Percentiles rank a stretch among this genome's conserved stretches.
Conservation (phyloP, 2,113 vertebrate species). For the Carollia perspicillata region DNA sequence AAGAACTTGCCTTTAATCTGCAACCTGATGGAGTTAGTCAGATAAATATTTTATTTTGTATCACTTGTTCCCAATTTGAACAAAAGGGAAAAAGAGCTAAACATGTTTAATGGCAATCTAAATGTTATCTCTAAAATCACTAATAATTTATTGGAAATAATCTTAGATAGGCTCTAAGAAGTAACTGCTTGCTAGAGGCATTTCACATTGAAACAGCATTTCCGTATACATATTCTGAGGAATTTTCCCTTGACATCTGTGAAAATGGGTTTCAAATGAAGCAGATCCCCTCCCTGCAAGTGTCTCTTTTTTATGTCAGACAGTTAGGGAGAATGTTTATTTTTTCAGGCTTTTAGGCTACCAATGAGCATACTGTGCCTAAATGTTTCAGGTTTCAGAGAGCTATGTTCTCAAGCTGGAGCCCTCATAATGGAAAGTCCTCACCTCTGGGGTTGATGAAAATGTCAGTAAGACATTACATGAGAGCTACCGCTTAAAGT, state of each 20-base stretch:
- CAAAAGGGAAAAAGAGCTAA: background rate
- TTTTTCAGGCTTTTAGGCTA: background rate
- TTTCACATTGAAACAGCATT: background rate
- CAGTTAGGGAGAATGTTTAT: background rate
- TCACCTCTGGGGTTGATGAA: background rate
- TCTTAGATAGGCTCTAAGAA: background rate
- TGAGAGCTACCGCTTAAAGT: background rate
- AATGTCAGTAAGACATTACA: background rate
- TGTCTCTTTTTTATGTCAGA: background rate
- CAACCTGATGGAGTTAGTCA: background rate
- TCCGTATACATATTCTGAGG: background rate
- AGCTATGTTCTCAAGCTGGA: background rate
- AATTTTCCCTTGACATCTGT: background rate
- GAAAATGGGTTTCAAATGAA: background rate
- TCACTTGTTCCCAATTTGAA: background rate
- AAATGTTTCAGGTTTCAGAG: background rate
- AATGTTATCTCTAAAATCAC: background rate
- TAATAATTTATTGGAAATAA: background rate
- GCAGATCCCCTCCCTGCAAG: background rate
- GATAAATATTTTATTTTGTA: background rate
- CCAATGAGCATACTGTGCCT: background rate
- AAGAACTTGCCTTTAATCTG: background rate
- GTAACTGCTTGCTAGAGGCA: background rate
- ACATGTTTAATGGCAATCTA: background rate
- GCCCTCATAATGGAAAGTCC: background rate